These are phyloP conservation scores for Oedothorax gibbosus DNA, from an alignment of 1,140 invertebrate species.

Conservation along the genomic window DNA sequence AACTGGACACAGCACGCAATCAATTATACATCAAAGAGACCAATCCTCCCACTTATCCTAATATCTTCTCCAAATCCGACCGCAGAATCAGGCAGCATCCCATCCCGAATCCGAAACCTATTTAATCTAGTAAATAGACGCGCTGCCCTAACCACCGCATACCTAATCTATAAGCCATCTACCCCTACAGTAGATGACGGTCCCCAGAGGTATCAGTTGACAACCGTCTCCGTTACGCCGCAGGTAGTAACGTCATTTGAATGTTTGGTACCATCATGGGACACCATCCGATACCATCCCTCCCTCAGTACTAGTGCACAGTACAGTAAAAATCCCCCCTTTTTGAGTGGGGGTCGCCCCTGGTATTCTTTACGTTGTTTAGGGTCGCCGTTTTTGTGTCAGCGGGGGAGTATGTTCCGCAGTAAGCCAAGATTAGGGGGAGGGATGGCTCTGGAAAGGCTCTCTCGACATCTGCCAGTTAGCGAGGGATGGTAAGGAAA, in stretches of 20 bases:
- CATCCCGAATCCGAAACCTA: slow-evolving; percentile 37
- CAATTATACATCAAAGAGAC: no score
- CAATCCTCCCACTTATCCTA: slow-evolving; percentile 32
- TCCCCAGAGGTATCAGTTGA: slow-evolving; percentile 56
- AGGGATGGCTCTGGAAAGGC: not conserved
- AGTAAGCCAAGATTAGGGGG: slow-evolving; percentile 47
- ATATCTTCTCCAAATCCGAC: slow-evolving; percentile 34
- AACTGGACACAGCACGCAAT: no score
- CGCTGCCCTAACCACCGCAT: slow-evolving; percentile 14
- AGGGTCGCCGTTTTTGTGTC: slow-evolving; percentile 29
- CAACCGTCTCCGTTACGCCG: slow-evolving; percentile 35
- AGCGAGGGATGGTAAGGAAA: not conserved
- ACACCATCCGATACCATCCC: slow-evolving; percentile 6
- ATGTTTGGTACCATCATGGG: slow-evolving; percentile 30
- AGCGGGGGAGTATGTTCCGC: slow-evolving; percentile 1
- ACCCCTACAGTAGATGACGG: slow-evolving; percentile 2
- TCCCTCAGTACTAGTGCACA: not conserved
- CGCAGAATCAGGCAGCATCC: slow-evolving; percentile 7
- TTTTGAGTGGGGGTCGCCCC: not conserved
- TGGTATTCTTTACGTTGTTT: not conserved
- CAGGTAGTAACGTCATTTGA: slow-evolving; percentile 57
- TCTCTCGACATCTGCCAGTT: slow-evolving; percentile 40
- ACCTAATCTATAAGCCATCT: slow-evolving; percentile 21
- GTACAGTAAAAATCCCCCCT: not conserved
- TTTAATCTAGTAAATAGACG: slow-evolving; percentile 51